Evolutionary conservation across 2,797 vertebrate species (phyloP), one percentile per base, ranked within the genome.

Genomic region (Leptodactylus fallax): DNA sequence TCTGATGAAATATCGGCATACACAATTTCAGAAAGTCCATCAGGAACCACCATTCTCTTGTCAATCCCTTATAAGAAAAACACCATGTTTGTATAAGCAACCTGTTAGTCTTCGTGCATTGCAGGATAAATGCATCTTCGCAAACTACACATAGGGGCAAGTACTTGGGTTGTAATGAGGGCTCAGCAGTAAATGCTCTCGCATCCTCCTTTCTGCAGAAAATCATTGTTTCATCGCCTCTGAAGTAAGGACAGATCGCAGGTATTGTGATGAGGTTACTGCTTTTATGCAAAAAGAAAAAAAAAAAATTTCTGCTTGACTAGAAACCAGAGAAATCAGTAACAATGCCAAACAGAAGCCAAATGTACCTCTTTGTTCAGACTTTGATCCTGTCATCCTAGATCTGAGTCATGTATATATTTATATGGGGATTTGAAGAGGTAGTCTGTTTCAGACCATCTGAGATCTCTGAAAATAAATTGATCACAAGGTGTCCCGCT

Each of bases 171-270:
- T 11, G 11, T 69, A 23, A 69, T 69, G 65, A 69, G 12, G 65
- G 65, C 65, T 69, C 65, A 36, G 25, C 25, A 36, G 23, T 69
- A 27, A 69, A 69, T 16, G 12, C 65, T 27, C 65, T 69, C 65
- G 14, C 65, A 69, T 36, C 1, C 23, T 25, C 23, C 65, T 36
- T 69, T 25, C 63, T 13, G 63, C 11, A 69, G 69, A 72, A 45
- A 45, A 19, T 45, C 16, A 16, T 16, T 36, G 14, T 14, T 45
- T 45, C 89, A 87, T 87, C 82, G 87, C n/a, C 90, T 92, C 93
- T 89, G 87, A 90, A 91, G 81, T 49, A 74, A 72, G 80, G 90
- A 51, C 23, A 55, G n/a, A 78, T 78, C 76, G 55, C 12, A 56
- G 23, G 14, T 25, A 51, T 55, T 78, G 49, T 47, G 36, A 72